phyloP scores from a whole-genome alignment of 2,113 vertebrate species.

The Oreochromis spilurus region DNA sequence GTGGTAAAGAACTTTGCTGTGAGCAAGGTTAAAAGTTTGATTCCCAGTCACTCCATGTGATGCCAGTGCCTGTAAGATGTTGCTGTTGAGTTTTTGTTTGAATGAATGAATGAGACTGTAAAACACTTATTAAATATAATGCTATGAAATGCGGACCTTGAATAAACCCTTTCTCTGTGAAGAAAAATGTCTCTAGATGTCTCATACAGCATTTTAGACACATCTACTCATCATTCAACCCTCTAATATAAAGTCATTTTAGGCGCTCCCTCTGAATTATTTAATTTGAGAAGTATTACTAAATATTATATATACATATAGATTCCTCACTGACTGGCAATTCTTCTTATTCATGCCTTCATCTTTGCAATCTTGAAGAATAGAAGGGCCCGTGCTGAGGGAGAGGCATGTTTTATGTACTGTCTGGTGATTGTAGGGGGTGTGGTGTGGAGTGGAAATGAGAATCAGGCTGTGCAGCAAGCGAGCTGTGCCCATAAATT shows the following conservation, averaged over 20 bases:
- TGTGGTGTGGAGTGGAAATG: slow-evolving; percentile 12
- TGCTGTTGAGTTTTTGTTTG: not conserved
- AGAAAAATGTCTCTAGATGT: not conserved
- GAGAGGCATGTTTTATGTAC: slow-evolving; percentile 31
- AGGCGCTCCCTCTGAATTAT: not conserved
- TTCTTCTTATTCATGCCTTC: not conserved
- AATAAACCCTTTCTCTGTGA: not conserved
- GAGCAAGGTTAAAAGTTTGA: not conserved
- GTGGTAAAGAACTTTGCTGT: fast-evolving
- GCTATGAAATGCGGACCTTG: not conserved
- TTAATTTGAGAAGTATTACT: not conserved
- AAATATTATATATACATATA: not conserved
- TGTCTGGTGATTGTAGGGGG: slow-evolving; percentile 2
- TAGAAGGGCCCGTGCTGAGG: not conserved
- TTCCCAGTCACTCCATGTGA: fast-evolving
- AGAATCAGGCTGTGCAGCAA: not conserved
- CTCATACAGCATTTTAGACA: not conserved
- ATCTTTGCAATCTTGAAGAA: not conserved
- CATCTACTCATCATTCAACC: not conserved
- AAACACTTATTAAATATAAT: not conserved
- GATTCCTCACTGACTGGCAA: not conserved
- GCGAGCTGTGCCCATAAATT: slow-evolving; percentile 24
- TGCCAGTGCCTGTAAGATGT: not conserved
- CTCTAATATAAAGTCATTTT: not conserved
- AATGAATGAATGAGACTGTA: not conserved